A percentile compares a stretch with the other conserved stretches of the same genome.
phyloP scores from a whole-genome alignment of 2,113 vertebrate species.

The Heterotilapia buettikoferi region DNA sequence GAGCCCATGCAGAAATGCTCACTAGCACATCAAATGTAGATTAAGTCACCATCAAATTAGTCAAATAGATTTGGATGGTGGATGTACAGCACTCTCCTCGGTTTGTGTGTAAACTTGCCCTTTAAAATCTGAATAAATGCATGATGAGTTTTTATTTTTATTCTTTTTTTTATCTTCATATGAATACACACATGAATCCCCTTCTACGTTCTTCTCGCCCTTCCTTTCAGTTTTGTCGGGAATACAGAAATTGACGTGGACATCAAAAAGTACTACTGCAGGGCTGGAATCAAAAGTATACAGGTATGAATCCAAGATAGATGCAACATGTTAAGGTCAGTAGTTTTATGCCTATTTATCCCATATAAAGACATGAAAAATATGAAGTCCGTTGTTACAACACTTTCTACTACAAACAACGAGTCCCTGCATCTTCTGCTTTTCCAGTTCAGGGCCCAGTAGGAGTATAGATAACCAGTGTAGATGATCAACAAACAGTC shows the following conservation, averaged over 20 bases:
- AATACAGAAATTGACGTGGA: constrained; percentile 94
- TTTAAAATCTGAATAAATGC: not conserved
- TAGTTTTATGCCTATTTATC: not conserved
- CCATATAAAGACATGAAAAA: not conserved
- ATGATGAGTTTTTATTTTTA: not conserved
- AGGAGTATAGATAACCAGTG: not conserved
- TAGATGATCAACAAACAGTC: not conserved
- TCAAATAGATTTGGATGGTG: fast-evolving
- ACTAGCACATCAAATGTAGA: fast-evolving
- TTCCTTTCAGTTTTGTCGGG: constrained; percentile 83
- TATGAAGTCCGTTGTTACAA: not conserved
- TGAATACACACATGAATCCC: fast-evolving
- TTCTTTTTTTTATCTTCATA: not conserved
- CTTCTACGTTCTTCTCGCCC: not conserved
- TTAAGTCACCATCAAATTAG: fast-evolving
- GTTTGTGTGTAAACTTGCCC: not conserved
- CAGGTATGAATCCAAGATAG: constrained; percentile 74
- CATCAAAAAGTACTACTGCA: constrained; percentile 95
- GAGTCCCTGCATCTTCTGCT: not conserved
- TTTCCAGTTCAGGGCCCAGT: not conserved
- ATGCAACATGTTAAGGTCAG: not conserved
- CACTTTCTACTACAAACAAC: not conserved
- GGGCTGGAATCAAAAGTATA: constrained; percentile 94
- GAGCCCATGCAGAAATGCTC: fast-evolving
- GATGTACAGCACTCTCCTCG: fast-evolving